Evolutionary conservation across 2,888 invertebrate genomes (phyloP).

Genomic region (Sarcophaga carnaria): DNA sequence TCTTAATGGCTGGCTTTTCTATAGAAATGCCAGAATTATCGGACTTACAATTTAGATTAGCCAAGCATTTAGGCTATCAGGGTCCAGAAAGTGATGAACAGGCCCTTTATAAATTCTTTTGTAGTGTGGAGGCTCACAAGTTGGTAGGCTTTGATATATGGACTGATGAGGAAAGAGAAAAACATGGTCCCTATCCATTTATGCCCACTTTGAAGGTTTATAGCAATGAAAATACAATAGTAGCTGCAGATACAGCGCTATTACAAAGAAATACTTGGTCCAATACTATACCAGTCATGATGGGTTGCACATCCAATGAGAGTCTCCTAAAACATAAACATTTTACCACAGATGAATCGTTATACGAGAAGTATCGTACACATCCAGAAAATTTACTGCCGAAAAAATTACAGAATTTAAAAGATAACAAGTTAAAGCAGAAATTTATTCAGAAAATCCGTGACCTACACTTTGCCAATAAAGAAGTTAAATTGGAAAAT

Average conservation of each 20-base stretch:
- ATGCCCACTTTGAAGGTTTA: slow-evolving; percentile 68
- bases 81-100: slow-evolving; percentile 76
- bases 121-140: slow-evolving; percentile 69
- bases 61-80: slow-evolving; percentile 75
- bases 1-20: slow-evolving; percentile 75
- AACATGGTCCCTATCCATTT: slow-evolving; percentile 1
- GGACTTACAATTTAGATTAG: slow-evolving; percentile 73
- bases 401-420: slow-evolving; percentile 16
- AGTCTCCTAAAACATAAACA: slow-evolving; percentile 58
- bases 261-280: slow-evolving; percentile 77
- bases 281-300: slow-evolving; percentile 76
- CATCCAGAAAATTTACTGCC: slow-evolving; percentile 70
- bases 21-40: slow-evolving; percentile 68
- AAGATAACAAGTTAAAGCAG: slow-evolving; percentile 44
- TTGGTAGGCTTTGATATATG: slow-evolving; percentile 68
- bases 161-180: slow-evolving; percentile 68
- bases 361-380: slow-evolving; percentile 35
- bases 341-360: not conserved
- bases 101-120: slow-evolving; percentile 71
- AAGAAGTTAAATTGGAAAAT: slow-evolving; percentile 76
- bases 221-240: slow-evolving; percentile 71
- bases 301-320: slow-evolving; percentile 77
- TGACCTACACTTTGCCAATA: slow-evolving; percentile 71
- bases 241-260: slow-evolving; percentile 74
- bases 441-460: slow-evolving; percentile 72